Percentiles rank a stretch among this genome's conserved stretches.
phyloP scores from a whole-genome alignment of 2,797 vertebrate species.

The Schizopygopsis pylzovi region DNA sequence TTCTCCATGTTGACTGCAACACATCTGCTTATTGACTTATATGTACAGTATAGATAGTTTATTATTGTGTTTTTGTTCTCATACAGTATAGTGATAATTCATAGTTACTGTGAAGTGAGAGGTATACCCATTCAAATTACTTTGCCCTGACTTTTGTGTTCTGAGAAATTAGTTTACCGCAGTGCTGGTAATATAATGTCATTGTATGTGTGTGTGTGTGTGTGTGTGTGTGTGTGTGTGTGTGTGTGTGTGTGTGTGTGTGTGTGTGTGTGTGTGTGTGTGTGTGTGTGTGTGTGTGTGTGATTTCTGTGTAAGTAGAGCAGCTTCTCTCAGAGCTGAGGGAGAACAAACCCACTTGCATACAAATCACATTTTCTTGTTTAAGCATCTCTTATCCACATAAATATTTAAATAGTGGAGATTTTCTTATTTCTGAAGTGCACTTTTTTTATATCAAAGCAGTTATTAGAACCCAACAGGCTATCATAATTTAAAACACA shows the following conservation, averaged over 20 bases:
- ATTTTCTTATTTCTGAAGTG: background rate
- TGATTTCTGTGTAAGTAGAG: conserved; percentile 7
- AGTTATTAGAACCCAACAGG: background rate
- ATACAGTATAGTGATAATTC: background rate
- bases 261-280: background rate
- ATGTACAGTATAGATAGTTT: background rate
- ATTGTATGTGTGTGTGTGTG: background rate
- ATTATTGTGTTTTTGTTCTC: background rate
- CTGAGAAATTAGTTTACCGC: background rate
- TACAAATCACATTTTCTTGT: conserved; percentile 30
- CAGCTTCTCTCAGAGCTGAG: background rate
- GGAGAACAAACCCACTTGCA: conserved; percentile 26
- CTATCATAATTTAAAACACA: background rate
- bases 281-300: conserved; percentile 5
- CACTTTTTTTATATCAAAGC: background rate
- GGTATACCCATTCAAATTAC: background rate
- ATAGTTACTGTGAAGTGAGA: background rate
- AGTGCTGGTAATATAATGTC: conserved; percentile 10
- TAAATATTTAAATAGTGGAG: conserved; percentile 23
- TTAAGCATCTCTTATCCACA: conserved; percentile 16
- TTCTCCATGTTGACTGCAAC: background rate
- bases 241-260: too few relatives aligned
- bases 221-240: conserved; percentile 9
- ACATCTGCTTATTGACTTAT: background rate
- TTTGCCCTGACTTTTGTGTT: background rate